Evolutionary conservation across 2,113 vertebrate genomes (phyloP), one percentile per base, ranked within the genome.

Genomic region (Salvelinus namaycush): DNA sequence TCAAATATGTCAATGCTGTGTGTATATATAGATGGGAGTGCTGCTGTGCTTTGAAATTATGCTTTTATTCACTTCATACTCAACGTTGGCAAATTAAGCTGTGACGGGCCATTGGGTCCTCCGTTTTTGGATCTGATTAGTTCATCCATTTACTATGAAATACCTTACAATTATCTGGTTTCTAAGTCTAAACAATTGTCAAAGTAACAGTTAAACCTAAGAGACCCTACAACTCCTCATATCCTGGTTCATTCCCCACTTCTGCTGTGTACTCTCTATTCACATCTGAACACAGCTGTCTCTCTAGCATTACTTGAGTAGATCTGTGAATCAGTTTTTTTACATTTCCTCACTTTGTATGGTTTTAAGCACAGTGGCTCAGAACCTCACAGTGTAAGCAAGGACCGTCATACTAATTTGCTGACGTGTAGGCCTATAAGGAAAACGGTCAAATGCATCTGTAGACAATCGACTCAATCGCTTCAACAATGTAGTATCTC

Each of bases 21-120:
- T 16, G 27, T 83, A 57, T 83, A 79, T 74, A 82, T 34, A 11
- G 39, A 81, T 72, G n/a, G 71, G n/a, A 54, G 79, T 22, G n/a
- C 5, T 62, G 59, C 59, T 22, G 18, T 22, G 18, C n/a, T 22
- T 22, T 8, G 7, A 62, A 62, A 16, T 22, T 11, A 62, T 24
- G 59, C 18, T 62, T 62, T 62, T 1, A 62, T 13, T 62, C 59
- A 22, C 18, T 62, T 24, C n/a, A 62, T 24, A 62, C 59, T 16
- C 18, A 62, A 22, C 20, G n/a, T 62, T 62, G 59, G 20, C 59
- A 62, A 22, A 11, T 22, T 62, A 11, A 62, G n/a, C 54, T 20
- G 6, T 5, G 18, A 13, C n/a, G 1, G n/a, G 59, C 54, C 54
- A 57, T 57, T 39, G 51, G 51, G 18, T 57, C 4, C 51, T 57